These are phyloP conservation scores for Gymnorhina tibicen DNA, from an alignment of 2,113 vertebrate species.

Conservation along the genomic window DNA sequence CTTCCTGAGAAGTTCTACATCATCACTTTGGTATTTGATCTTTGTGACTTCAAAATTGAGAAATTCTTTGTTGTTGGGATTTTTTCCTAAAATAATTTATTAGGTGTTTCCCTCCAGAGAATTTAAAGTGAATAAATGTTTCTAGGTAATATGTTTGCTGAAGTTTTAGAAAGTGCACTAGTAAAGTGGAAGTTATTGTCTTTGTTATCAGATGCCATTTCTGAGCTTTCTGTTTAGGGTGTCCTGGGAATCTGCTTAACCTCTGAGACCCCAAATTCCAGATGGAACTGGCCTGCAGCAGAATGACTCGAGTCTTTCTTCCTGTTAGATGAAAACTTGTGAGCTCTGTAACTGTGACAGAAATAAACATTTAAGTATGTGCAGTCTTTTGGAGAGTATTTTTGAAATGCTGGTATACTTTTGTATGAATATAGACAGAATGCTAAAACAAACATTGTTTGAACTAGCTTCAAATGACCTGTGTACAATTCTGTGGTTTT, in stretches of 20 bases:
- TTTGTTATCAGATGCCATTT: not conserved
- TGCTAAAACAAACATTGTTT: not conserved
- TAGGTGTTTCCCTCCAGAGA: not conserved
- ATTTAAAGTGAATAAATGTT: not conserved
- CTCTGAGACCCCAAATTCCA: slow-evolving; percentile 23
- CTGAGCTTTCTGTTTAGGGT: slow-evolving; percentile 8
- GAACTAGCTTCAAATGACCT: not conserved
- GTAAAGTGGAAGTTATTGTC: not conserved
- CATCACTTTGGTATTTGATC: not conserved
- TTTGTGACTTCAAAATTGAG: not conserved
- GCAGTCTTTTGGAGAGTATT: not conserved
- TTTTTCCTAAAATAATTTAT: not conserved
- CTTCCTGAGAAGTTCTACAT: not conserved
- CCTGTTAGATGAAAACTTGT: not conserved
- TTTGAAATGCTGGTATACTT: not conserved
- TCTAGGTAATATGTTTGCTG: not conserved
- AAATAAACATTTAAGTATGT: not conserved
- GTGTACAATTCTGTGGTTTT: not conserved
- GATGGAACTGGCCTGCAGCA: not conserved
- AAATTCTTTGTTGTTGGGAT: not conserved
- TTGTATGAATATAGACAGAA: not conserved
- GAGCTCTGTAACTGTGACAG: not conserved
- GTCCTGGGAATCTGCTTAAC: slow-evolving; percentile 50
- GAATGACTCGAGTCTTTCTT: not conserved
- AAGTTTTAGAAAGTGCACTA: not conserved